phyloP scores from a whole-genome alignment of 2,888 invertebrate species.

The Monoplex corrugatus region DNA sequence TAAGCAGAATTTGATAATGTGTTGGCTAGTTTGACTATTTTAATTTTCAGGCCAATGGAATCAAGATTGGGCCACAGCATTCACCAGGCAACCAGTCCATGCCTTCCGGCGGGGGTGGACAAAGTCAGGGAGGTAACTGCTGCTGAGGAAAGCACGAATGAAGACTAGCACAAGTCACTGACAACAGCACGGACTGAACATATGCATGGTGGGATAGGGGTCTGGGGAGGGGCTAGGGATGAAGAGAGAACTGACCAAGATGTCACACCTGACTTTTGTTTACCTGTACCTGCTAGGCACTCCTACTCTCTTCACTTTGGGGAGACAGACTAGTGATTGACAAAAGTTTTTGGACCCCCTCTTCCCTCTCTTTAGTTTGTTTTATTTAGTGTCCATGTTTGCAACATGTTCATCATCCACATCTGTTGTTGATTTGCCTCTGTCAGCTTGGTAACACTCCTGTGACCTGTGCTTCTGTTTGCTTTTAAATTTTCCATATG shows the following conservation, averaged over 20 bases:
- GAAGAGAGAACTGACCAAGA: slow-evolving; percentile 13
- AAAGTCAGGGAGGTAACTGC: slow-evolving; percentile 90
- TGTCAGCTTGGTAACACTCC: no score
- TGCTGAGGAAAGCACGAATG: slow-evolving; percentile 84
- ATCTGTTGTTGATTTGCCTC: no score
- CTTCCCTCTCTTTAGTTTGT: not conserved
- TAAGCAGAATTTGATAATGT: no score
- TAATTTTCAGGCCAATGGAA: slow-evolving; percentile 99
- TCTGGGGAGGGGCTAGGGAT: no score
- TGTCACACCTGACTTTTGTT: not conserved
- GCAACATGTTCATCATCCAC: not conserved
- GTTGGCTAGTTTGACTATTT: no score
- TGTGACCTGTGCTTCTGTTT: no score
- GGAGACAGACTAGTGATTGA: no score
- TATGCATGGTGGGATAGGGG: not conserved
- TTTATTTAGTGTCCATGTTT: not conserved
- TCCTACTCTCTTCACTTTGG: no score
- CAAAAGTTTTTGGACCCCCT: no score
- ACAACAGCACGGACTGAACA: no score
- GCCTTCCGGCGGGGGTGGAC: slow-evolving; percentile 90
- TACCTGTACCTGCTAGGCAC: no score
- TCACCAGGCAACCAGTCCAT: slow-evolving; percentile 92
- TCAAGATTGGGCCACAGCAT: slow-evolving; percentile 99
- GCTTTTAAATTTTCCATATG: no score
- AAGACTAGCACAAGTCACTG: not conserved